These are phyloP conservation scores for Tolypeutes matacus DNA, from an alignment of 2,797 vertebrate species.

Conservation along the genomic window DNA sequence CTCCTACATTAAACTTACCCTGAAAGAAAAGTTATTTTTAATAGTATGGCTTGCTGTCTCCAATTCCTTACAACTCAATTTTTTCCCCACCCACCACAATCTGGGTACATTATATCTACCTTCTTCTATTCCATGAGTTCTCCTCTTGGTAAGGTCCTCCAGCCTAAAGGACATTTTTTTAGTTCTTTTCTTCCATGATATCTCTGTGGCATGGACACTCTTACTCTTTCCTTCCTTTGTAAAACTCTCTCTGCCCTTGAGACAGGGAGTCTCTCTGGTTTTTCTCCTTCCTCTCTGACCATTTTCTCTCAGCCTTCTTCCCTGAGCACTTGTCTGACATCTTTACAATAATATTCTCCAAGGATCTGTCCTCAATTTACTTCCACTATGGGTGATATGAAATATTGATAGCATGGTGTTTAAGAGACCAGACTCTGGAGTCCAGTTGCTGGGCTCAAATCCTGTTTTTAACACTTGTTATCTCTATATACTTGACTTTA, in stretches of 20 bases:
- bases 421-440: not conserved
- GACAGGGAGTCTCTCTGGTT: not conserved
- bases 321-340: not conserved
- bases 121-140: not conserved
- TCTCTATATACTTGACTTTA: not conserved
- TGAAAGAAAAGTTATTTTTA: not conserved
- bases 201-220: not conserved
- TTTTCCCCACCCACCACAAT: not conserved
- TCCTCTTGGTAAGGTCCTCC: not conserved
- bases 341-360: not conserved
- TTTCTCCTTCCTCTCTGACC: not conserved
- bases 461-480: not conserved
- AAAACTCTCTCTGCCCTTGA: slow-evolving; percentile 8
- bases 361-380: not conserved
- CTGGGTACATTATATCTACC: not conserved
- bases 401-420: not conserved
- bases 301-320: not conserved
- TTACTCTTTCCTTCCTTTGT: not conserved
- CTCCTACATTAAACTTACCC: slow-evolving; percentile 4
- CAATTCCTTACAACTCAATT: not conserved
- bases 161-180: not conserved
- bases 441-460: not conserved
- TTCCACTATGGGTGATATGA: not conserved
- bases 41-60: not conserved
- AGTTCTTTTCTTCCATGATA: not conserved